Evolutionary conservation across 2,797 vertebrate genomes (phyloP).

Genomic region (Leptodactylus fallax): DNA sequence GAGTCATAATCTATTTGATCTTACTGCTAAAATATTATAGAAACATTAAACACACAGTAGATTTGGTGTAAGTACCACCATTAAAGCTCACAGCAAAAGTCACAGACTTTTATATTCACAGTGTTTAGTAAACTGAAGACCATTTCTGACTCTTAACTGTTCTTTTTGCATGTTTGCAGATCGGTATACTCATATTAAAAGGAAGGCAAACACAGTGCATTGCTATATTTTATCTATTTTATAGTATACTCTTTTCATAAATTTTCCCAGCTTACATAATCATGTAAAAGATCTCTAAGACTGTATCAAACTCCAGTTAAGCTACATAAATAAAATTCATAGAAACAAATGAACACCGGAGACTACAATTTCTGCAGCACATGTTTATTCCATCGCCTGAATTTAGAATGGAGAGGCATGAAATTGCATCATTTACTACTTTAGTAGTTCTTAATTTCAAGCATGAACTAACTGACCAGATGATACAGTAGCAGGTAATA

Average conservation of each 20-base stretch:
- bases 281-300: background rate
- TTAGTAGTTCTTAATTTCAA: conserved; percentile 58
- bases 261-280: background rate
- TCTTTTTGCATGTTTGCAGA: too few relatives aligned
- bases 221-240: too few relatives aligned
- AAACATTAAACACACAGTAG: too few relatives aligned
- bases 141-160: too few relatives aligned
- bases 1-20: too few relatives aligned
- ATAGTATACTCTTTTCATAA: background rate
- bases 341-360: background rate
- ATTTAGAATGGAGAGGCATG: conserved; percentile 48
- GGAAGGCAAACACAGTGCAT: too few relatives aligned
- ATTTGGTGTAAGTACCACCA: too few relatives aligned
- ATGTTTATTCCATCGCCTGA: conserved; percentile 13
- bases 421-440: conserved; percentile 56
- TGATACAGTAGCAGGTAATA: conserved; percentile 55
- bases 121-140: too few relatives aligned
- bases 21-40: too few relatives aligned
- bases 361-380: background rate
- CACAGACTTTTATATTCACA: too few relatives aligned
- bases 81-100: too few relatives aligned
- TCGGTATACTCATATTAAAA: too few relatives aligned
- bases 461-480: conserved; percentile 58
- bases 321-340: conserved; percentile 6
- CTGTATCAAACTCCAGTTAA: background rate